These are phyloP conservation scores for Dendrocincla fuliginosa DNA, from an alignment of 2,797 vertebrate species.

Conservation along the genomic window DNA sequence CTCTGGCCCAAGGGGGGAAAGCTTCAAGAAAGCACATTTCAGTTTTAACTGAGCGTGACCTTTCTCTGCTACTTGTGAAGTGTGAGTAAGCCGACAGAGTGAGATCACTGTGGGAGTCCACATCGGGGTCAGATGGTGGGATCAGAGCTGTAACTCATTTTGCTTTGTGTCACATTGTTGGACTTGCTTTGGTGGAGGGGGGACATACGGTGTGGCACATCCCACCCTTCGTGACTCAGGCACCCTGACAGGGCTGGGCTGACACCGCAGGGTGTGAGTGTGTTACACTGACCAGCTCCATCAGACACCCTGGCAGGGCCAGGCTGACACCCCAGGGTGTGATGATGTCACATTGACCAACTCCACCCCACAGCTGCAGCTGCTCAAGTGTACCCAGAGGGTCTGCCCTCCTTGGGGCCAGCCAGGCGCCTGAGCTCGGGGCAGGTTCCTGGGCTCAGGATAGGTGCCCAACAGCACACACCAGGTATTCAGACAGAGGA, in stretches of 20 bases:
- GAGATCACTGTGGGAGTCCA: neutral
- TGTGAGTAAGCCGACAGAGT: neutral
- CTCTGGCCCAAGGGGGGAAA: neutral
- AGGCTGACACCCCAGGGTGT: neutral
- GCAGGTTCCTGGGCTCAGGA: neutral
- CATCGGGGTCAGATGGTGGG: neutral
- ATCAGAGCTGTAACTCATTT: neutral
- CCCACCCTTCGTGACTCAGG: neutral
- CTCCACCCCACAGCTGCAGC: neutral
- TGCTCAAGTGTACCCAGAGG: neutral
- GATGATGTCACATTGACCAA: neutral
- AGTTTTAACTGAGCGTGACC: neutral
- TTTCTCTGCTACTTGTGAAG: neutral
- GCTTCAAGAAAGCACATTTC: neutral
- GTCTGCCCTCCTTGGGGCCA: neutral
- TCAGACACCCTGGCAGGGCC: neutral
- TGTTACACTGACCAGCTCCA: neutral
- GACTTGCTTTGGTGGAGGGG: neutral
- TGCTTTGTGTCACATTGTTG: neutral
- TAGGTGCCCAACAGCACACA: neutral
- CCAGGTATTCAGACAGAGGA: fast-evolving
- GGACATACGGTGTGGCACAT: neutral
- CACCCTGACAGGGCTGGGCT: neutral
- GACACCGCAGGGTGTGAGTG: fast-evolving
- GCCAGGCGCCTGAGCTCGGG: fast-evolving